A percentile compares a stretch with the other conserved stretches of the same genome.
These are phyloP conservation scores for Sterrhoptilus dennistouni DNA, from an alignment of 2,113 vertebrate species.

Conservation along the genomic window DNA sequence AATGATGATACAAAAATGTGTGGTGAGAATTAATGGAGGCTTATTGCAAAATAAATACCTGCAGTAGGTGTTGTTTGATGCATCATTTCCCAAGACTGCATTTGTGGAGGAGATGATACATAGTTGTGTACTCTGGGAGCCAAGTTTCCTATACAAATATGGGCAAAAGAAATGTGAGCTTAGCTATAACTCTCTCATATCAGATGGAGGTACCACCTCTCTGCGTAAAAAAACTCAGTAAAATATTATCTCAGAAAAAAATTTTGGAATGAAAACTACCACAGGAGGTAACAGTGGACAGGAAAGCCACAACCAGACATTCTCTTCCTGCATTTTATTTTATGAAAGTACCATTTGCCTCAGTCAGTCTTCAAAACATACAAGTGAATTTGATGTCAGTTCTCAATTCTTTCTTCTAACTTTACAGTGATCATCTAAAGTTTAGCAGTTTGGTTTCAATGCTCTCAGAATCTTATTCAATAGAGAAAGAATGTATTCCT, in stretches of 20 bases:
- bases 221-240: background rate
- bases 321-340: background rate
- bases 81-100: background rate
- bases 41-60: background rate
- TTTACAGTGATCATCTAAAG: background rate
- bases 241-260: constrained; percentile 21
- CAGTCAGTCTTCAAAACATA: background rate
- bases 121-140: background rate
- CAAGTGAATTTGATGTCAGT: background rate
- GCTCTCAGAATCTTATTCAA: background rate
- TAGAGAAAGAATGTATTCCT: background rate
- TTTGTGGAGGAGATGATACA: background rate
- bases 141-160: background rate
- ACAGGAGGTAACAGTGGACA: background rate
- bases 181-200: background rate
- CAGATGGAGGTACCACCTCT: background rate
- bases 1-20: background rate
- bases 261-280: background rate
- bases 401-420: background rate
- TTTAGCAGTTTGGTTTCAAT: background rate
- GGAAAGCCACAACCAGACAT: background rate
- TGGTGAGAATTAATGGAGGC: background rate
- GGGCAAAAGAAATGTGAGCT: background rate
- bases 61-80: background rate
- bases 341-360: background rate